Evolutionary conservation across 2,888 invertebrate species (phyloP), one percentile per base, ranked within the genome.

Genomic region (Chymomyza caudatula): DNA sequence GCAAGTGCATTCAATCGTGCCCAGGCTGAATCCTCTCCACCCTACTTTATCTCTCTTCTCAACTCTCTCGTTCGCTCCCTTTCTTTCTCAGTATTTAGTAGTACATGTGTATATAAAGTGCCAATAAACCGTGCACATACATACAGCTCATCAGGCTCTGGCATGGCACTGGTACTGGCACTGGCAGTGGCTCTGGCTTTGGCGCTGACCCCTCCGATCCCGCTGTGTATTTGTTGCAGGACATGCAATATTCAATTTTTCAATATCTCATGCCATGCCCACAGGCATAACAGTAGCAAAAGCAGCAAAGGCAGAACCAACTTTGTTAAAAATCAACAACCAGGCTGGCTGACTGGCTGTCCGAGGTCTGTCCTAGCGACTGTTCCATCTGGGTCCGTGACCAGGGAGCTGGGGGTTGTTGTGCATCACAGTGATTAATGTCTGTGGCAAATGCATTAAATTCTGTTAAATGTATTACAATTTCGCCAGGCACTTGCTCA

Each of bases 391-490:
- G 29, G 8, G 29, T 37, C 29, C 29, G 8, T 11, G 29, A 37
- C 29, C 29, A 37, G 29, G 11, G 29, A 8, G 29, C 29, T 37
- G 29, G 29, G 29, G 29, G 11, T 37, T 37, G 29, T 37, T 37
- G 80, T 84, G 87, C 87, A 86, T 88, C 88, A 88, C 87, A 88
- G 89, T 89, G 89, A 89, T 89, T 89, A 89, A 89, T 89, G 89
- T 88, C 84, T 88, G 89, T 88, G 89, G 89, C 88, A 89, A 89
- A 89, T 89, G 89, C 89, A 89, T 89, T 88, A 88, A 88, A 89
- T 89, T 89, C 88, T 85, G 87, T 88, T 88, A 89, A 89, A 89
- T 89, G 89, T 89, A 89, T 89, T 89, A 89, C 88, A 89, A 89
- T 88, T 88, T 88, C 82, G 78, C 76, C 78, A 85, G 78, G 73